phyloP scores from a whole-genome alignment of 2,797 vertebrate genomes.

The Luscinia megarhynchos region DNA sequence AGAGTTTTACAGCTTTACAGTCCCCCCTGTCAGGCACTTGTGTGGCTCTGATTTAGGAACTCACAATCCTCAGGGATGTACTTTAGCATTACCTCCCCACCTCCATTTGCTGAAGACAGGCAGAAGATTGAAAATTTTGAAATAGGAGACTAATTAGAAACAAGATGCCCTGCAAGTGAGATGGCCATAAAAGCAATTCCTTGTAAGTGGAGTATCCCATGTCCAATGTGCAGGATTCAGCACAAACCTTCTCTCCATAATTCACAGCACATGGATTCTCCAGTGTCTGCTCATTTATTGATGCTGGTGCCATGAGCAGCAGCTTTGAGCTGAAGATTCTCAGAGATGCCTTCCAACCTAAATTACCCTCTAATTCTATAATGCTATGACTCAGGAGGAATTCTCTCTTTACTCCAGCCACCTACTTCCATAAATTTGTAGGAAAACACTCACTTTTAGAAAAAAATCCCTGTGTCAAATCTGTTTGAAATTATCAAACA shows the following conservation, averaged over 20 bases:
- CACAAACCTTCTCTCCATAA: background rate
- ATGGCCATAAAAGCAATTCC: background rate
- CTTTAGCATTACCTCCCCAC: background rate
- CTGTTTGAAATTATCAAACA: background rate
- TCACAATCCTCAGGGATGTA: background rate
- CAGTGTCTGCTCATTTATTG: background rate
- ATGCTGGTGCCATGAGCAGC: background rate
- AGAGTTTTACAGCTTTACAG: background rate
- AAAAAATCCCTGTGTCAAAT: background rate
- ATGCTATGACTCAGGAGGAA: background rate
- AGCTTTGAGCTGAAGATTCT: background rate
- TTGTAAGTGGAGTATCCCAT: background rate
- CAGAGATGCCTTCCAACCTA: background rate
- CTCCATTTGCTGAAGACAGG: background rate
- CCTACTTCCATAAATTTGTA: background rate
- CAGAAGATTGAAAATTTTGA: background rate
- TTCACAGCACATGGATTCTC: background rate
- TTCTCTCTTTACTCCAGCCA: background rate
- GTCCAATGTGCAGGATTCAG: background rate
- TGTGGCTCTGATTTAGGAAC: background rate
- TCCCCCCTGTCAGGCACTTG: background rate
- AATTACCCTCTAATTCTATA: background rate
- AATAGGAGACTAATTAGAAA: background rate
- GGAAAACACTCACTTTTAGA: background rate
- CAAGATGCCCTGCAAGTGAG: background rate